A percentile compares a stretch with the other conserved stretches of the same genome.
phyloP scores from a whole-genome alignment of 2,888 invertebrate genomes.

The Calephelis perditalis region DNA sequence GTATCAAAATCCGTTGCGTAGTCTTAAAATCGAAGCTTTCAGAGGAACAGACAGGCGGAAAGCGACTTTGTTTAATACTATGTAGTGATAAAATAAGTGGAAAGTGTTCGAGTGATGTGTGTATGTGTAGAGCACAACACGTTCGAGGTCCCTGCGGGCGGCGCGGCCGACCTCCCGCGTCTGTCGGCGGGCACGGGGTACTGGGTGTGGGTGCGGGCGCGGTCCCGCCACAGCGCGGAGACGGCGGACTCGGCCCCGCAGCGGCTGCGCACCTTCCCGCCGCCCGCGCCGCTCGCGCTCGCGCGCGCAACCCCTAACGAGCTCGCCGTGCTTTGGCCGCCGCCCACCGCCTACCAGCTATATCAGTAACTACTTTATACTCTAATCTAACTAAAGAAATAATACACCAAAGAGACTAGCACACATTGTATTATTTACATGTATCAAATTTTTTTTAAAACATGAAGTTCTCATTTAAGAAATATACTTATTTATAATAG shows the following conservation, averaged over 20 bases:
- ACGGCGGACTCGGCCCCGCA: conserved; percentile 79
- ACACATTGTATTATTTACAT: too few relatives aligned
- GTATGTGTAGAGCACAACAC: conserved; percentile 57
- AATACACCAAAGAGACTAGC: too few relatives aligned
- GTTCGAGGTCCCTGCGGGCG: conserved; percentile 56
- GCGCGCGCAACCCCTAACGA: conserved; percentile 54
- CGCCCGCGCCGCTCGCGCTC: conserved; percentile 82
- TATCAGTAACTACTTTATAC: conserved; percentile 41
- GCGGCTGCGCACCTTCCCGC: conserved; percentile 82
- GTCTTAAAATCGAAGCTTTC: too few relatives aligned
- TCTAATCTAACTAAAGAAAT: background rate
- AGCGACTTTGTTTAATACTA: too few relatives aligned
- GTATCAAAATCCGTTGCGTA: too few relatives aligned
- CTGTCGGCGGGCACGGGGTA: conserved; percentile 84
- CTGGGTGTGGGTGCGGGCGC: conserved; percentile 85
- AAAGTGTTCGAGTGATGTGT: too few relatives aligned
- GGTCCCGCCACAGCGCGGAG: conserved; percentile 81
- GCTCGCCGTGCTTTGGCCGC: conserved; percentile 83
- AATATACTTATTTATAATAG: too few relatives aligned
- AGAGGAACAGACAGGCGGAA: too few relatives aligned
- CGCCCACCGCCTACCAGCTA: conserved; percentile 54
- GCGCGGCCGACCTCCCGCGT: conserved; percentile 73
- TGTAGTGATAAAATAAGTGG: too few relatives aligned
- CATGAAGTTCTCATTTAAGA: too few relatives aligned
- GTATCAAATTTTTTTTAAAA: too few relatives aligned